phyloP scores from a whole-genome alignment of 2,797 vertebrate species.

The Oreonectes daqikongensis region DNA sequence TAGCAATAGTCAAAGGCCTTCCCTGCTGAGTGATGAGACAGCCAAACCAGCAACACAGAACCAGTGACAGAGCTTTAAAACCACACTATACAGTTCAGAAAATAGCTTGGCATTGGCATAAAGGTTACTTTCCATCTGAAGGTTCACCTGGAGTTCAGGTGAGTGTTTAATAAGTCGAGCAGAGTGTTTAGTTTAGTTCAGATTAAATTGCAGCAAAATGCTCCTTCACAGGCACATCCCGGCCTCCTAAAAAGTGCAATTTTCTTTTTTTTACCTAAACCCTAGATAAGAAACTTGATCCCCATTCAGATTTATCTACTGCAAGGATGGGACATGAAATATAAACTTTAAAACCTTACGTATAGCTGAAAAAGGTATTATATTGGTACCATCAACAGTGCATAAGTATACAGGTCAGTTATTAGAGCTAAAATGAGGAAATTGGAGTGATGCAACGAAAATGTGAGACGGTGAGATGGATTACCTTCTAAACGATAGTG shows the following conservation, averaged over 20 bases:
- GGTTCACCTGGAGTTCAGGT: constrained; percentile 45
- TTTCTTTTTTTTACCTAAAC: background rate
- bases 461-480: background rate
- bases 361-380: background rate
- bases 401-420: background rate
- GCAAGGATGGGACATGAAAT: background rate
- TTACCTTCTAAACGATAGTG: constrained; percentile 95
- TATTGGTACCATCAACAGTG: background rate
- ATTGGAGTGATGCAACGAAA: background rate
- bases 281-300: background rate
- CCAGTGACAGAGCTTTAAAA: constrained; percentile 23
- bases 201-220: background rate
- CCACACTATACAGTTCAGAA: constrained; percentile 3
- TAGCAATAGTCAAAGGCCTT: constrained; percentile 37
- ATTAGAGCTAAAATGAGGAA: background rate
- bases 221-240: background rate
- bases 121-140: constrained; percentile 40
- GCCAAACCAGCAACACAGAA: constrained; percentile 23
- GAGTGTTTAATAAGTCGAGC: constrained; percentile 27
- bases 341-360: background rate
- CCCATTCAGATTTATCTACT: background rate
- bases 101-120: background rate
- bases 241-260: background rate
- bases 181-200: background rate
- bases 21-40: constrained; percentile 27